A percentile compares a stretch with the other conserved stretches of the same genome.
phyloP scores from a whole-genome alignment of 2,888 invertebrate genomes.

The Allophyes oxyacanthae region DNA sequence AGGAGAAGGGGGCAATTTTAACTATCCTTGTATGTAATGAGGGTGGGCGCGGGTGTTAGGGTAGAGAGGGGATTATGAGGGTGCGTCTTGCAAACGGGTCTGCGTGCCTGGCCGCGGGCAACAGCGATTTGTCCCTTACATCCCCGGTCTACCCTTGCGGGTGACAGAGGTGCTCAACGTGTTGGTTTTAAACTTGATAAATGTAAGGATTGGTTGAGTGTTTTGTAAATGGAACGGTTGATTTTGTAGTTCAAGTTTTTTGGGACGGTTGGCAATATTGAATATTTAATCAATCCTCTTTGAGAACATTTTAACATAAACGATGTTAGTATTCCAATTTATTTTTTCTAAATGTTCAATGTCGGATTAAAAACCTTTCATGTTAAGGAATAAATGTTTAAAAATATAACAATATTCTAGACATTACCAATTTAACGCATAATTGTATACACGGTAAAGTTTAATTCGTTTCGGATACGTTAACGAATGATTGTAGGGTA shows the following conservation, averaged over 20 bases:
- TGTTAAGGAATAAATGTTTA: too few species aligned
- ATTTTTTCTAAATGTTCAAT: too few species aligned
- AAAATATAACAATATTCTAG: too few species aligned
- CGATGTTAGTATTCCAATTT: too few species aligned
- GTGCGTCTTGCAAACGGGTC: conserved; percentile 87
- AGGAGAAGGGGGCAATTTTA: conserved; percentile 73
- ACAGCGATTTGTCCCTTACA: conserved; percentile 84
- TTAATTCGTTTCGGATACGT: too few species aligned
- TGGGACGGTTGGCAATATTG: neutral
- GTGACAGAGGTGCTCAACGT: conserved; percentile 66
- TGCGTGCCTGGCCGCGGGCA: conserved; percentile 85
- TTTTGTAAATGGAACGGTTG: conserved; percentile 5
- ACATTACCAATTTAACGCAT: too few species aligned
- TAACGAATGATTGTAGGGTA: too few species aligned
- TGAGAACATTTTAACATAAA: too few species aligned
- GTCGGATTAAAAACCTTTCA: too few species aligned
- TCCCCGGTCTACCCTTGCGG: conserved; percentile 76
- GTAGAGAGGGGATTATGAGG: conserved; percentile 79
- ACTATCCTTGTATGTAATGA: conserved; percentile 87
- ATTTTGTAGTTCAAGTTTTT: conserved; percentile 1
- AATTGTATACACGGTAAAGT: too few species aligned
- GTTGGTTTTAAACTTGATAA: conserved; percentile 38
- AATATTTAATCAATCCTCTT: too few species aligned
- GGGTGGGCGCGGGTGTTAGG: conserved; percentile 65
- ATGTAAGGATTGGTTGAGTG: conserved; percentile 9